Base-by-base conservation (phyloP, 2,888 invertebrate species). In the Chirona hameri region DNA sequence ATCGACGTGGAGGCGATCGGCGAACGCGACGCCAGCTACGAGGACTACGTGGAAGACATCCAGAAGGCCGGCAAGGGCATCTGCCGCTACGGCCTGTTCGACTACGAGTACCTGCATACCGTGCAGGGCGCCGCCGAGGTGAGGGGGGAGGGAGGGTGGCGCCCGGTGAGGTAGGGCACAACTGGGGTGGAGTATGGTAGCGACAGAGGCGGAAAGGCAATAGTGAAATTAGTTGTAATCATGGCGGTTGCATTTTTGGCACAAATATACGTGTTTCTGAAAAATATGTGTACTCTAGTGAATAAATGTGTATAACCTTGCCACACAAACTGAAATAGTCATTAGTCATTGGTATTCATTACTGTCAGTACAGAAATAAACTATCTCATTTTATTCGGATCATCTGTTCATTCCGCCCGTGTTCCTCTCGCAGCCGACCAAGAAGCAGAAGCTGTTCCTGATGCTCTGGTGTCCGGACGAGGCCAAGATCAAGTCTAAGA, bases 401-500 rank as follows among this genome's bases (percentile, higher is more conserved):
- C 31, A 46, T 81, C 55, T 3, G 18, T 60, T 12, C 24, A 27
- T 69, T 15, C 0, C 72, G 14, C 1, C 4, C 12, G 15, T 31
- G 31, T 15, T 31, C 18, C 27, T 21, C 24, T 21, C 48, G 48
- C 79, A 79, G 79, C 79, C 79, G 4, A 84, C 85, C 39, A 97
- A 97, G 92, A 97, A 97, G 93, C 97, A 98, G 90, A 98, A 98
- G 90, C 91, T 98, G 87, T 96, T 98, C 92, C 93, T 98, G 88
- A 96, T 98, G 95, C 96, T 96, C 88, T 97, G 97, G 97, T 97
- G 98, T 92, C 98, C 98, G 80, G 98, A 99, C 91, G 96, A 95
- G 89, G 97, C 99, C 87, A 96, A 96, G 91, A 92, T 94, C 86
- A 93, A 92, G 90, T 92, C 93, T 91, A 93, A 93, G 90, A 93